These are phyloP conservation scores for Deroplatys truncata DNA, from an alignment of 2,888 invertebrate species.

Conservation along the genomic window DNA sequence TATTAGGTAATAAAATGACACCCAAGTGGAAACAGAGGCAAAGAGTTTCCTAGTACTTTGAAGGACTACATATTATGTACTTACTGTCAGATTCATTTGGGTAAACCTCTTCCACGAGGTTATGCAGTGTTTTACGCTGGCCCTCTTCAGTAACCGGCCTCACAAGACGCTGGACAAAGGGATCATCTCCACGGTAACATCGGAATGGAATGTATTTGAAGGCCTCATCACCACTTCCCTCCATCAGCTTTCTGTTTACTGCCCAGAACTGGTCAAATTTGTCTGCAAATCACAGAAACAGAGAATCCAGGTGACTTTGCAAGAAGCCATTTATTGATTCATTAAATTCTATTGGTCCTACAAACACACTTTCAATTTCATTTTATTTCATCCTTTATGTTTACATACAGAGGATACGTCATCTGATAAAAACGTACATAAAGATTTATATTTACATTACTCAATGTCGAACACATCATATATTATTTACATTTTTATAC, in stretches of 20 bases:
- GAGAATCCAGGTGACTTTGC: no score
- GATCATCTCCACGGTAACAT: slow-evolving; percentile 69
- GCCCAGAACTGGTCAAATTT: slow-evolving; percentile 99
- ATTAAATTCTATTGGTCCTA: neutral
- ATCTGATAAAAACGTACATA: no score
- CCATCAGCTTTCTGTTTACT: slow-evolving; percentile 93
- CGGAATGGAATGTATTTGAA: slow-evolving; percentile 89
- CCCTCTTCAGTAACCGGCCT: slow-evolving; percentile 73
- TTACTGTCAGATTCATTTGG: slow-evolving; percentile 46
- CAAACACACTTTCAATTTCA: neutral
- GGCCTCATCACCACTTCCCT: slow-evolving; percentile 71
- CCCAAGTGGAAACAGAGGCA: no score
- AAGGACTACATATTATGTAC: neutral
- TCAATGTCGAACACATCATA: no score
- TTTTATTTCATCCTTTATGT: no score
- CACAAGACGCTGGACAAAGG: slow-evolving; percentile 70
- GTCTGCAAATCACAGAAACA: slow-evolving; percentile 54
- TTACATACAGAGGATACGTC: no score
- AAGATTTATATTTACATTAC: no score
- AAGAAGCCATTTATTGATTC: no score
- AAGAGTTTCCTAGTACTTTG: no score
- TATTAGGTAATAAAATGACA: no score
- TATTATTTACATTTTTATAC: no score
- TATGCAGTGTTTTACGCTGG: slow-evolving; percentile 63
- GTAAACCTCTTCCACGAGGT: slow-evolving; percentile 66